Conservation (phyloP, 2,113 vertebrate genomes). For the Hemicordylus capensis region DNA sequence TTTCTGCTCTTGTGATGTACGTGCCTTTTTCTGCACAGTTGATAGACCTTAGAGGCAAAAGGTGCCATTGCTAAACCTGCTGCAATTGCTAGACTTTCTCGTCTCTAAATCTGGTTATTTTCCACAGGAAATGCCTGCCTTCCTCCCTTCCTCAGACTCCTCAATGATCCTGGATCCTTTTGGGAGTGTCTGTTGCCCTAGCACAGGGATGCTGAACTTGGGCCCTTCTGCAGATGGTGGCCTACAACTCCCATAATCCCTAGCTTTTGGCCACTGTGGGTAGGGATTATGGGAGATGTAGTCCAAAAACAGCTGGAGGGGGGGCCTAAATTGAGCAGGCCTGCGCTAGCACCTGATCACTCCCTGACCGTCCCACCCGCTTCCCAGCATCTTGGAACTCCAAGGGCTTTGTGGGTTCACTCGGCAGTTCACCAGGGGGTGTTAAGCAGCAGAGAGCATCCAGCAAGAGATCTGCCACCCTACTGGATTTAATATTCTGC, state of each 20-base stretch:
- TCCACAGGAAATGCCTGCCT: neutral
- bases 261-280: no score
- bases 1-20: no score
- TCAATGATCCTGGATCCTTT: neutral
- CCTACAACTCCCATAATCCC: no score
- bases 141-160: neutral
- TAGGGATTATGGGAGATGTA: no score
- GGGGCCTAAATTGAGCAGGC: no score
- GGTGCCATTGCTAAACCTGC: no score
- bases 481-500: neutral
- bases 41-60: no score
- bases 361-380: neutral
- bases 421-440: neutral
- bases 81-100: no score
- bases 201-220: no score
- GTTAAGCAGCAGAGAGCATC: neutral
- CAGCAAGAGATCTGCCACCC: neutral
- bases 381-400: neutral
- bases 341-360: accelerated
- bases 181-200: neutral
- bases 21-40: no score
- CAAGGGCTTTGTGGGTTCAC: neutral
- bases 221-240: no score
- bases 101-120: neutral
- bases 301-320: no score